These are phyloP conservation scores for Drosophila recens DNA, from an alignment of 2,888 invertebrate genomes.

Conservation along the genomic window DNA sequence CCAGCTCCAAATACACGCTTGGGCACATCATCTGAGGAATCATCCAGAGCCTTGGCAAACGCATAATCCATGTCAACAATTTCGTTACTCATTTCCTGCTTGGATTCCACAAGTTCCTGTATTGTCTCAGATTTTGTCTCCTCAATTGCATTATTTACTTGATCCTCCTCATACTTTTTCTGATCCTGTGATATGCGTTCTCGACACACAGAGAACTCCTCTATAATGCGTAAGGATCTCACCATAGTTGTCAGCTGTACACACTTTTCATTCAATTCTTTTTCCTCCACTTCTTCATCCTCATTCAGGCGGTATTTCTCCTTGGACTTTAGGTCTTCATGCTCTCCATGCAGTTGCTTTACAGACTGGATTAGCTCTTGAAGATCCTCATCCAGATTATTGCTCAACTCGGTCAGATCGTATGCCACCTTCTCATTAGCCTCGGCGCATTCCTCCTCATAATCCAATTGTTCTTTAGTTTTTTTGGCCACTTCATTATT, in stretches of 20 bases:
- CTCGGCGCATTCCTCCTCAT: conserved; percentile 58
- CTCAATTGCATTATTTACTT: neutral
- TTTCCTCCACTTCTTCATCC: conserved; percentile 40
- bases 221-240: conserved; percentile 43
- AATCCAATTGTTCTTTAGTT: conserved; percentile 39
- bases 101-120: neutral
- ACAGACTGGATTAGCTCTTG: conserved; percentile 49
- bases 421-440: conserved; percentile 62
- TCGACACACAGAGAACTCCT: conserved; percentile 46
- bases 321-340: neutral
- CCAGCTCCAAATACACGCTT: conserved; percentile 59
- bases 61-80: conserved; percentile 30
- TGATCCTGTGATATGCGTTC: conserved; percentile 31
- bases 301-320: neutral
- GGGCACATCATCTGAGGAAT: conserved; percentile 60
- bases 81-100: neutral
- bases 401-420: conserved; percentile 67
- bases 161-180: conserved; percentile 1
- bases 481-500: conserved; percentile 18
- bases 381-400: conserved; percentile 61
- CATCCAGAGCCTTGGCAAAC: conserved; percentile 57
- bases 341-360: conserved; percentile 1
- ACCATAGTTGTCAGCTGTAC: conserved; percentile 28
- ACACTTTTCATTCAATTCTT: conserved; percentile 24
- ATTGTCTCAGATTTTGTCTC: neutral